Conservation (phyloP, 2,888 invertebrate species). For the Torymus aiolomorphi region DNA sequence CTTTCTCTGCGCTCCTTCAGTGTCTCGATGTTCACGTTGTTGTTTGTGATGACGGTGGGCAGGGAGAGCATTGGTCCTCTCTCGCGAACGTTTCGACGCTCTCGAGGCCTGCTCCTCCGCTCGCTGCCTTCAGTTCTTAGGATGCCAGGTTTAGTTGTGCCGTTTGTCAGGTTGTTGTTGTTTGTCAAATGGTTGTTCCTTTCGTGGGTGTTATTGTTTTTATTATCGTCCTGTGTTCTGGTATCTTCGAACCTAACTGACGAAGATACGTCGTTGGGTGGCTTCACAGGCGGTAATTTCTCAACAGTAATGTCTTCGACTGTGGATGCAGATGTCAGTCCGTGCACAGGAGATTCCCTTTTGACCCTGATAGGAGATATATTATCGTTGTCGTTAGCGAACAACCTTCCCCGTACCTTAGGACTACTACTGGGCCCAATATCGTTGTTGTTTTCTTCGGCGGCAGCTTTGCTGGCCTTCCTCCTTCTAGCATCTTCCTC, state of each 20-base stretch:
- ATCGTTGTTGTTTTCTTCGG: slow-evolving; percentile 67
- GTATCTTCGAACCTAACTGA: slow-evolving; percentile 63
- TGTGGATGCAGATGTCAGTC: background rate
- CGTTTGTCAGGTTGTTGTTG: slow-evolving; percentile 44
- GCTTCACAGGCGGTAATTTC: slow-evolving; percentile 26
- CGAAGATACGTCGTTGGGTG: slow-evolving; percentile 18
- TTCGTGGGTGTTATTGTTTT: slow-evolving; percentile 62
- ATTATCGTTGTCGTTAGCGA: slow-evolving; percentile 41
- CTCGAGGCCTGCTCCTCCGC: slow-evolving; percentile 70
- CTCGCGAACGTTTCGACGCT: slow-evolving; percentile 67
- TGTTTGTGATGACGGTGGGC: slow-evolving; percentile 10
- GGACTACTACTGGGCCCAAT: slow-evolving; percentile 26
- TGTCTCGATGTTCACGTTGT: slow-evolving; percentile 58
- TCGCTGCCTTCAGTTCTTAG: slow-evolving; percentile 63
- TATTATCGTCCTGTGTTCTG: slow-evolving; percentile 62
- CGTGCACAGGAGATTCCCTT: slow-evolving; percentile 47
- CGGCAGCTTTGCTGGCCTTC: slow-evolving; percentile 46
- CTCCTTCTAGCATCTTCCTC: slow-evolving; percentile 70
- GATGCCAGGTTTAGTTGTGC: slow-evolving; percentile 60
- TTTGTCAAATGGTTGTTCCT: slow-evolving; percentile 56
- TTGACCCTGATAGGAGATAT: slow-evolving; percentile 19
- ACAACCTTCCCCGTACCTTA: slow-evolving; percentile 13
- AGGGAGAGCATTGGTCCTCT: slow-evolving; percentile 51
- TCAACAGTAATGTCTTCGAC: slow-evolving; percentile 9
- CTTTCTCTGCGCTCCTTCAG: slow-evolving; percentile 66